Conservation (phyloP, 2,888 invertebrate species). For the Hoplodrina blanda region DNA sequence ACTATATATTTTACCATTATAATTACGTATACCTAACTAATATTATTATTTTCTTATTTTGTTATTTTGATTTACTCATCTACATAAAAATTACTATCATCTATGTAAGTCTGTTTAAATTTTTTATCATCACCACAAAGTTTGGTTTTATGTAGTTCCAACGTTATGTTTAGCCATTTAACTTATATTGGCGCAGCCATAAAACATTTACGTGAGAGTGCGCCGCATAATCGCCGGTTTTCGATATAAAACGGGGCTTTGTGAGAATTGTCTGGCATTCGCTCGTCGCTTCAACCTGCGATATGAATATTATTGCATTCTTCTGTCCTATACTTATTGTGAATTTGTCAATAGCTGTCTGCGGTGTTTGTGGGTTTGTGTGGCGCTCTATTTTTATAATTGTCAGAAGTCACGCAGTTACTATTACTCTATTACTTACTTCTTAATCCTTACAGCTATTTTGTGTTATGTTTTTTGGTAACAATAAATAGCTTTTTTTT, state of each 20-base stretch:
- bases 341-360: constrained; percentile 37
- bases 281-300: constrained; percentile 41
- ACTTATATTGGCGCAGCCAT: constrained; percentile 48
- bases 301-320: constrained; percentile 65
- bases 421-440: not conserved
- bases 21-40: too few relatives aligned
- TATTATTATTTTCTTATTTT: too few relatives aligned
- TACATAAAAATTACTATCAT: too few relatives aligned
- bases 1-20: too few relatives aligned
- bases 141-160: not conserved
- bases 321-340: constrained; percentile 46
- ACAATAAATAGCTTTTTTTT: not conserved
- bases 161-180: constrained; percentile 27
- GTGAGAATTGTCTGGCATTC: constrained; percentile 52
- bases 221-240: constrained; percentile 52
- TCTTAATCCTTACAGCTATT: not conserved
- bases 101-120: not conserved
- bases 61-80: too few relatives aligned
- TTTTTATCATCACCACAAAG: not conserved
- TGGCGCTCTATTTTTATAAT: constrained; percentile 24
- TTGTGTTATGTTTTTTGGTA: not conserved
- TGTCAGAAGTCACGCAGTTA: constrained; percentile 8
- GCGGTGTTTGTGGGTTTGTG: constrained; percentile 14
- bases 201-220: constrained; percentile 43
- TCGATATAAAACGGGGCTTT: constrained; percentile 55